Evolutionary conservation across 2,888 invertebrate species (phyloP).

Genomic region (Pristionchus exspectatus): DNA sequence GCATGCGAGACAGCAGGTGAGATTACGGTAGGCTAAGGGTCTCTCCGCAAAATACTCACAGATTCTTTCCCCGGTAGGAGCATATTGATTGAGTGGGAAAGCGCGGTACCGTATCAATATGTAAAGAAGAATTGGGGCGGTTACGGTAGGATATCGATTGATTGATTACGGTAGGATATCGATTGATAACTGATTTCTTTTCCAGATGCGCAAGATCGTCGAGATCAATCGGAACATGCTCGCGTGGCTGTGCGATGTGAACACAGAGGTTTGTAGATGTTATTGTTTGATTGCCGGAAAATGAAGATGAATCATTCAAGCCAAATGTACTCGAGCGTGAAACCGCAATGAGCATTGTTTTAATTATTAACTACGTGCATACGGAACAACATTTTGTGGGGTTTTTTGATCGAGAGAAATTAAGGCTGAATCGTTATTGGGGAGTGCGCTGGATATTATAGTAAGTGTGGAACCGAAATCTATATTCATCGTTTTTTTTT

Average conservation of each 20-base stretch:
- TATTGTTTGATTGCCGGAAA: not conserved
- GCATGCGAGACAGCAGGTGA: conserved; percentile 51
- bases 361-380: too few species aligned
- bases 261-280: conserved; percentile 80
- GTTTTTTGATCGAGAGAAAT: too few species aligned
- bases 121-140: not conserved
- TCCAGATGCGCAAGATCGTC: conserved; percentile 70
- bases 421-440: too few species aligned
- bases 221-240: conserved; percentile 87
- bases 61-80: too few species aligned
- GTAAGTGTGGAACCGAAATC: not conserved
- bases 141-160: not conserved
- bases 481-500: not conserved
- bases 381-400: too few species aligned
- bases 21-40: conserved; percentile 5
- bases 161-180: not conserved
- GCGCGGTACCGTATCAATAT: not conserved
- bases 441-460: not conserved
- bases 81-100: not conserved
- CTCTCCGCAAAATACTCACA: too few species aligned
- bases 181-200: conserved; percentile 4
- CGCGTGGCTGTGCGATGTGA: conserved; percentile 89
- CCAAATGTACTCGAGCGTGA: too few species aligned
- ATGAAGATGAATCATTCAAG: not conserved
- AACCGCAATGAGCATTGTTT: too few species aligned